Base-by-base conservation (phyloP, 2,113 vertebrate genomes). In the Turdus rufiventris region DNA sequence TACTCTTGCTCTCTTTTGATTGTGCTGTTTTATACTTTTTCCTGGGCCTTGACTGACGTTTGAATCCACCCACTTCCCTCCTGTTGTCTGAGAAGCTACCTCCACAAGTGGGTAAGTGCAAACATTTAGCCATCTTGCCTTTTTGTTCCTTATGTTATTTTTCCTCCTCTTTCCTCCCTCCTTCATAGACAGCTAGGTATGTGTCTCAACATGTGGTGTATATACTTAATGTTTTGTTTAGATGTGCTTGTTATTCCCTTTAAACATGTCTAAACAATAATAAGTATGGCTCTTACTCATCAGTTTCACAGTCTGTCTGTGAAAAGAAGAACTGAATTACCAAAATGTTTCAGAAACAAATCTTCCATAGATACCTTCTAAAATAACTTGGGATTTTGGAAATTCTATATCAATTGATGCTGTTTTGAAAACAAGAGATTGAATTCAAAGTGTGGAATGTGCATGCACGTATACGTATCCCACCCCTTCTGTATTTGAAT, bases 1-100 rank as follows among this genome's bases (percentile, higher is more conserved):
- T 57, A 42, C 5, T 24, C 38, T 63, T 75, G 9, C 8, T 82
- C 5, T 79, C 7, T 60, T 53, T 71, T 53, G 28, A 38, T 89
- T 60, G 17, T 56, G 16, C 11, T 60, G 13, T 29, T 87, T 75
- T 60, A 18, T 66, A 34, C 25, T 85, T 90, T 50, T 48, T 84
- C 29, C 48, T 71, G 36, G 23, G 53, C 26, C 31, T 51, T 91
- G 40, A 43, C 15, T 77, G 71, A 48, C 56, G 23, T 78, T 79
- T 76, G 12, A 85, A 74, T 25, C 66, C 66, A 67, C 80, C 48
- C 43, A 93, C 57, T 57, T 91, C 20, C 58, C 74, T 85, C 72
- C 85, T 93, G 74, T 53, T 91, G 70, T 91, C 78, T 85, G 71
- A 91, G 82, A 91, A 95, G 50, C 63, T 88, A 57, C 36, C 26